Conservation (phyloP, 2,113 vertebrate genomes). For the Chamaetylas fuelleborni region DNA sequence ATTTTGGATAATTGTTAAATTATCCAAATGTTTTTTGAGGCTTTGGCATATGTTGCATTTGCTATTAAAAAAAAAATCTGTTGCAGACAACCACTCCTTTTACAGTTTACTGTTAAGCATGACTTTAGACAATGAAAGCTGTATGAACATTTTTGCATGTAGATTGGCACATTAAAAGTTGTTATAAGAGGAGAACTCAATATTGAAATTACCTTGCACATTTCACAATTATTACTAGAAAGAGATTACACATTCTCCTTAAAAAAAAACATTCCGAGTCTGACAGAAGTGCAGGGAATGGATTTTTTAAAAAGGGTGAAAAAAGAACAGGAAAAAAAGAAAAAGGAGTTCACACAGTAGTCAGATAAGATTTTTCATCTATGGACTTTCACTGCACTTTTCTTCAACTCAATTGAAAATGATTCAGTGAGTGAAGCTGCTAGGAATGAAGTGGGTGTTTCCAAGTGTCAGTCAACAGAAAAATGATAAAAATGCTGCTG, state of each 20-base stretch:
- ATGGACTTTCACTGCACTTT: background rate
- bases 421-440: background rate
- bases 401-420: background rate
- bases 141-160: background rate
- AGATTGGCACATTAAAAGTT: background rate
- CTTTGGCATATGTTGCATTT: background rate
- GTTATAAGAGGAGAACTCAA: background rate
- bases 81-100: background rate
- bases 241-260: background rate
- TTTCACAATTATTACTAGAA: background rate
- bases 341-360: background rate
- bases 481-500: conserved; percentile 1
- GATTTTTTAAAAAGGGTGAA: rapidly evolving
- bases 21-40: background rate
- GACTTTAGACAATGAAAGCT: background rate
- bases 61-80: background rate
- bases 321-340: background rate
- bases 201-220: background rate
- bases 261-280: background rate
- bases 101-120: background rate
- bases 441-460: conserved; percentile 30
- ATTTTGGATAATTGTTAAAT: background rate
- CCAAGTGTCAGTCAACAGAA: conserved; percentile 30
- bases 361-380: conserved; percentile 5
- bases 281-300: background rate